Evolutionary conservation across 2,113 vertebrate species (phyloP), one percentile per base, ranked within the genome.

Genomic region (Chloropsis cyanopogon): DNA sequence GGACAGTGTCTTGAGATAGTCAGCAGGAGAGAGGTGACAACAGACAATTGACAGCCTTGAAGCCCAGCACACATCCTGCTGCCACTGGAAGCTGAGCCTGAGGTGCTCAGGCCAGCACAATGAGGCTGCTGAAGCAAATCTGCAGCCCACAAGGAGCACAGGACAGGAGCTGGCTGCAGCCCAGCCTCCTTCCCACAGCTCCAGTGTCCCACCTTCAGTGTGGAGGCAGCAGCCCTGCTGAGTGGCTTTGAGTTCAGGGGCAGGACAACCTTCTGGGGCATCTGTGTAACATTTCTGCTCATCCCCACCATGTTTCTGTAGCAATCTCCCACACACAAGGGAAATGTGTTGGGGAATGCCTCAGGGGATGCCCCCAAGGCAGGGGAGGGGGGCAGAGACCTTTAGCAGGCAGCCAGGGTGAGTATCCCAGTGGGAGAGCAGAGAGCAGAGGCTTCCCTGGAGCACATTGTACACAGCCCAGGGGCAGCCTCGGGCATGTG

Each of bases 331-430:
- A 23, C 22, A 25, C 29, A 37, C 29, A 39, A 4, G 37, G 37
- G 37, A 37, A 37, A 37, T 37, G 37, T 37, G 37, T 37, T 8
- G 37, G 37, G 37, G 37, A 37, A 37, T 37, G 37, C 76, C 49
- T 3, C 65, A 72, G 37, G 12, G 35, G 28, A 50, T 64, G 77
- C 24, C 92, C 53, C 57, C 35, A 12, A 49, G 90, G 92, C 73
- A 92, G 81, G 87, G 52, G 49, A 89, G 52, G 65, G 47, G 92
- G 49, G 50, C 60, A 66, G 52, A 89, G 59, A 49, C 49, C 66
- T 90, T 78, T 2, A 63, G 29, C 39, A 82, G 76, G 2, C 68
- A 50, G 57, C 14, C 61, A 47, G 59, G 68, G 7, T 31, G 46
- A 53, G 42, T 1, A 15, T 33, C 47, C 66, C 47, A 42, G 35